Conservation (phyloP, 1,140 invertebrate genomes). For the Copidosoma floridanum region DNA sequence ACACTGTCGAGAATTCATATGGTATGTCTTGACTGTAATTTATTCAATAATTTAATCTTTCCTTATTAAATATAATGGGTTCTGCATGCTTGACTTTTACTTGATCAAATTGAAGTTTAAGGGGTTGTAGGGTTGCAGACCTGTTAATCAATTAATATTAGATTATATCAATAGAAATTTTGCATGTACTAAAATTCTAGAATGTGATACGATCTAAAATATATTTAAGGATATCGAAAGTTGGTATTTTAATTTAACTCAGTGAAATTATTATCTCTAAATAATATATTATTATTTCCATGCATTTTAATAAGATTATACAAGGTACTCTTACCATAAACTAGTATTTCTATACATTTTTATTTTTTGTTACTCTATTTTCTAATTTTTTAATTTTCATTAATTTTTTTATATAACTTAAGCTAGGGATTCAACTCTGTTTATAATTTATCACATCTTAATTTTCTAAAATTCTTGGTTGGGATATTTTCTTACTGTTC, state of each 20-base stretch:
- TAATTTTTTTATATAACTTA: neutral
- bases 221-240: constrained; percentile 3
- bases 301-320: neutral
- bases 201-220: neutral
- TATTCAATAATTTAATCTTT: neutral
- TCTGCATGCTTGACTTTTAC: constrained; percentile 19
- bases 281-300: neutral
- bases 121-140: constrained; percentile 3
- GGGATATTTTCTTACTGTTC: neutral
- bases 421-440: neutral
- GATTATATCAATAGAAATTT: neutral
- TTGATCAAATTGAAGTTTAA: neutral
- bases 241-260: too few relatives aligned
- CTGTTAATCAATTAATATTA: neutral
- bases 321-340: neutral
- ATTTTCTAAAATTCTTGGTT: constrained; percentile 8
- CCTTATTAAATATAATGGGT: neutral
- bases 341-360: neutral
- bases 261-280: too few relatives aligned
- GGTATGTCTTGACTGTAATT: constrained; percentile 62
- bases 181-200: constrained; percentile 1
- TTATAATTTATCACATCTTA: neutral
- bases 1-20: constrained; percentile 97
- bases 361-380: neutral
- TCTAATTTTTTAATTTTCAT: neutral